Evolutionary conservation across 2,113 vertebrate genomes (phyloP), one percentile per base, ranked within the genome.

Genomic region (Ovibos moschatus): DNA sequence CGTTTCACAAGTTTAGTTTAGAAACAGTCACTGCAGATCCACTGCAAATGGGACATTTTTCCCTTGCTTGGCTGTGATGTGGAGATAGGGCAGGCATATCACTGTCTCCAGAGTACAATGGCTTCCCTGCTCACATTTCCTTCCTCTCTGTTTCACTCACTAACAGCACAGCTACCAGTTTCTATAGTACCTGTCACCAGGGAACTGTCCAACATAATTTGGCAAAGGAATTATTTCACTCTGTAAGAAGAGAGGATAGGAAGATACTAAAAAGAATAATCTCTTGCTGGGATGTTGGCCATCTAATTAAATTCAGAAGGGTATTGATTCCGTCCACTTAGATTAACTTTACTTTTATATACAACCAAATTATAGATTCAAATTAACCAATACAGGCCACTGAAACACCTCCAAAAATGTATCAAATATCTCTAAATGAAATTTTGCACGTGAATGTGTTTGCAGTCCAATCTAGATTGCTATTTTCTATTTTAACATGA

Each of bases 341-440:
- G 47, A 97, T 97, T 97, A 98, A 91, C 97, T 97, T 96, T 87
- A 97, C 90, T 93, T 97, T 81, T 84, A 96, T 91, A 93, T 79
- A 64, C 88, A 98, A 94, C 85, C 95, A 98, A 96, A 98, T 95
- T 87, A 60, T 28, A 91, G 71, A 96, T 96, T 97, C 83, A 96
- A 97, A 94, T 93, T 92, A 95, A 60, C 74, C 58, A 90, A 64
- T 53, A 43, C 25, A 76, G 62, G 91, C 67, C 82, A 28, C 86
- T 84, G 45, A 97, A 97, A 96, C 58, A 17, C 51, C 36, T 92
- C 82, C 67, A 94, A 94, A 95, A 95, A 57, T 74, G 47, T 76
- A 96, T 89, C 45, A 53, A 95, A 88, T 88, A 43, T 47, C 86
- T 79, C 86, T 93, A 95, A 96, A 89, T 82, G 36, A 81, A 95